Base-by-base conservation (phyloP, 2,888 invertebrate genomes). In the Ophioninae sp. region DNA sequence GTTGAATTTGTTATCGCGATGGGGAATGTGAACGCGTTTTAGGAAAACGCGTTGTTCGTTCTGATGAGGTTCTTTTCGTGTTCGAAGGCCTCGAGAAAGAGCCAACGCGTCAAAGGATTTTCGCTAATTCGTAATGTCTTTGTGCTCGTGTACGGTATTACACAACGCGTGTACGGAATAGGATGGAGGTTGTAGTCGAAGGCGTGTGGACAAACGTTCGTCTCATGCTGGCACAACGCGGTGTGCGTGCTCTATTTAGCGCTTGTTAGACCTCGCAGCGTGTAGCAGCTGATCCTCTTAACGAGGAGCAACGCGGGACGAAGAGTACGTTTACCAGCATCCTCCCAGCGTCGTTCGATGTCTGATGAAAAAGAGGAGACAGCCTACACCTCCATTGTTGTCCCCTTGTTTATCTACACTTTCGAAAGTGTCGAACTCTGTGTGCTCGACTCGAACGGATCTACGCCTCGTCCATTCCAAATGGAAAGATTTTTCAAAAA, bases 241-340 rank as follows among this genome's bases (percentile, higher is more conserved):
- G 68, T 78, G 64, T 76, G 80, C 79, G 87, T 83, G 87, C 89
- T 91, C 91, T 91, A 91, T 92, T 92, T 92, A 91, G 90, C 89
- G 91, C 92, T 92, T 90, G 92, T 92, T 92, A 92, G 90, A 88
- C 88, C 78, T 88, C 89, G 90, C 92, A 91, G 91, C 90, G 87
- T 87, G 88, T 86, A 86, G 88, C 90, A 89, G 90, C 91, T 92
- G 91, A 92, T 92, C 91, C 92, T 90, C 90, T 88, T 90, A 90
- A 90, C 88, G 89, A 89, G 89, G 87, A 86, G 81, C 85, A 85
- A 30, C 73, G 68, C 13, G 37, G 68, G 68, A 37, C 30, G 7
- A 64, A 56, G 41, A 65, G 30, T 72, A 39, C 44, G 20, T 68
- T 56, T 41, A 61, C 67, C 56, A 67, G 64, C 75, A 44, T 62